Base-by-base conservation (phyloP, 2,797 vertebrate genomes). In the Bucorvus abyssinicus region DNA sequence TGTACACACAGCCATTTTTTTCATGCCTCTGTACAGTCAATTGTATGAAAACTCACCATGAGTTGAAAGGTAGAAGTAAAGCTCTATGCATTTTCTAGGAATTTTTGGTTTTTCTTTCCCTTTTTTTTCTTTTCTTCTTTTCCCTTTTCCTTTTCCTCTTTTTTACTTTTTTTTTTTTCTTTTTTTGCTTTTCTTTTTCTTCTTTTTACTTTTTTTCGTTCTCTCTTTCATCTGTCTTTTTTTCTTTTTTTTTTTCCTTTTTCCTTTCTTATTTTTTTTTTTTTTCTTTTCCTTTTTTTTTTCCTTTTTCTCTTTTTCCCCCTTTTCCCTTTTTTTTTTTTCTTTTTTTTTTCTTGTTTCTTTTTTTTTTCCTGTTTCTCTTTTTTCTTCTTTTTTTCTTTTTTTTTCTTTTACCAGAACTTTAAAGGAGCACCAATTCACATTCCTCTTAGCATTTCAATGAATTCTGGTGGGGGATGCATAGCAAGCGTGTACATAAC, bases 401-500 rank as follows among this genome's bases (percentile, higher is more conserved):
- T 32, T 49, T 69, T 23, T 40, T 32, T 29, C 19, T 84, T 85
- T 82, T 60, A 84, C 53, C 87, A 88, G 95, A 84, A 84, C 52
- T 61, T 61, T 89, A 92, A 97, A 95, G 40, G 50, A 95, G 75
- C 87, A 97, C 81, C 93, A 89, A 95, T 73, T 93, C 95, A 97
- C 96, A 97, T 96, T 97, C 91, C 24, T 97, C 81, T 88, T 92
- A 90, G 88, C 91, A 96, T 98, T 97, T 97, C 95, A 97, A 90
- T 74, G 95, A 97, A 96, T 96, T 97, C 95, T 96, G 94, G 94
- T 74, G 83, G 96, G 95, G 95, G 81, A 93, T 74, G 96, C 97
- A 96, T 93, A 97, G 97, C 96, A 97, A 97, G 86, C 86, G 7
- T 96, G 92, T 97, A 96, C 88, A 97, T 98, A 98, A 98, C 97